A percentile compares a stretch with the other conserved stretches of the same genome.
Conservation (phyloP, 2,113 vertebrate species). For the Ptilonorhynchus violaceus region DNA sequence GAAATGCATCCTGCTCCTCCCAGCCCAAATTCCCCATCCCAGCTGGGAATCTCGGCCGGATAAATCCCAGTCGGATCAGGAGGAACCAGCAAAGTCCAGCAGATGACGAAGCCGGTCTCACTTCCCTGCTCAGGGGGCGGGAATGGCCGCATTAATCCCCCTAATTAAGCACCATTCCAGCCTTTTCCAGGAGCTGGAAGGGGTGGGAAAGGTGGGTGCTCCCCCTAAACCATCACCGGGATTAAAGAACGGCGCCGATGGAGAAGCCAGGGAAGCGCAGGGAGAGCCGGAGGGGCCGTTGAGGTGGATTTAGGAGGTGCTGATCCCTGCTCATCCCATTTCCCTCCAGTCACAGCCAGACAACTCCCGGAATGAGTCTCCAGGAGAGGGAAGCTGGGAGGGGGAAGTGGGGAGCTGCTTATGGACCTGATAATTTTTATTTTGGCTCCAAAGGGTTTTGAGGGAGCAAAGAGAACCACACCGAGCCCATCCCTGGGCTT, state of each 20-base stretch:
- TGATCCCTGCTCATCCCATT: neutral
- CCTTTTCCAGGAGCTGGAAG: neutral
- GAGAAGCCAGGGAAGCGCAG: neutral
- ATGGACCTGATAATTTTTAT: too few relatives aligned
- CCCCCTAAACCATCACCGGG: neutral
- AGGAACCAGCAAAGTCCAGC: neutral
- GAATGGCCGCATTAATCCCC: neutral
- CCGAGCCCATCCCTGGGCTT: accelerated
- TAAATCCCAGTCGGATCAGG: neutral
- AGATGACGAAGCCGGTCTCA: neutral
- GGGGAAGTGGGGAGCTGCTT: neutral
- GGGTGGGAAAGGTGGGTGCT: accelerated
- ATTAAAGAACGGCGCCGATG: neutral
- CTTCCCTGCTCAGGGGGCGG: neutral
- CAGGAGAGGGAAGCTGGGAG: neutral
- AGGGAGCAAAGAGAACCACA: neutral
- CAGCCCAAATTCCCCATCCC: neutral
- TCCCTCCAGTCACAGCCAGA: neutral
- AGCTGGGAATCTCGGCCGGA: neutral
- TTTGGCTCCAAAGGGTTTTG: neutral
- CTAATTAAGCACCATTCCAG: neutral
- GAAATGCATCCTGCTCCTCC: neutral
- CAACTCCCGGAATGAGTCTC: neutral
- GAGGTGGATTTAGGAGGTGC: neutral
- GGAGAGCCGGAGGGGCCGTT: neutral